Evolutionary conservation across 1,140 invertebrate genomes (phyloP).

Genomic region (Papilio dardanus): DNA sequence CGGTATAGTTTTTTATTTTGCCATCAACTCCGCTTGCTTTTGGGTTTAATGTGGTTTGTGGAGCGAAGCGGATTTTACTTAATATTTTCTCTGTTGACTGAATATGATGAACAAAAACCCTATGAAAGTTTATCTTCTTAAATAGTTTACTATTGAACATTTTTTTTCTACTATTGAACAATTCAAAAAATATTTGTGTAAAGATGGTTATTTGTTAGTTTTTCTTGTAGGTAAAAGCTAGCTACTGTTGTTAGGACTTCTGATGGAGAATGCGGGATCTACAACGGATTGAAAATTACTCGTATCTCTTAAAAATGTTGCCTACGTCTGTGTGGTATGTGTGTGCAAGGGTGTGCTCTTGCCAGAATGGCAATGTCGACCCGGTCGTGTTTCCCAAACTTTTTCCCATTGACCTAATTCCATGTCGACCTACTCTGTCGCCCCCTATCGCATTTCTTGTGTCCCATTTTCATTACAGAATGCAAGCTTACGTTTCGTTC

Average conservation of each 20-base stretch:
- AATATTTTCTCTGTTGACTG: constrained; percentile 1
- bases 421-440: not conserved
- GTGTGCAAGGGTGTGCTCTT: not conserved
- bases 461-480: constrained; percentile 12
- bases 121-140: not conserved
- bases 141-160: not conserved
- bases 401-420: constrained; percentile 23
- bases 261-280: too few species aligned
- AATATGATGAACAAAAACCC: constrained; percentile 2
- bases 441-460: constrained; percentile 7
- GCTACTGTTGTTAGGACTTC: too few species aligned
- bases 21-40: constrained; percentile 3
- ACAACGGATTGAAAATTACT: too few species aligned
- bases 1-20: not conserved
- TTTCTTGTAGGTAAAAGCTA: not conserved
- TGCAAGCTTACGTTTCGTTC: constrained; percentile 7
- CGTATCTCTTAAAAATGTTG: too few species aligned
- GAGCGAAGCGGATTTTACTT: not conserved
- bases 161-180: too few species aligned
- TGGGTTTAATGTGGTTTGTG: not conserved
- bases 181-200: too few species aligned
- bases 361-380: not conserved
- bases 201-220: not conserved
- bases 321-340: not conserved
- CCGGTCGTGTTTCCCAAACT: not conserved